Base-by-base conservation (phyloP, 2,888 invertebrate genomes). In the Adelphocoris suturalis region DNA sequence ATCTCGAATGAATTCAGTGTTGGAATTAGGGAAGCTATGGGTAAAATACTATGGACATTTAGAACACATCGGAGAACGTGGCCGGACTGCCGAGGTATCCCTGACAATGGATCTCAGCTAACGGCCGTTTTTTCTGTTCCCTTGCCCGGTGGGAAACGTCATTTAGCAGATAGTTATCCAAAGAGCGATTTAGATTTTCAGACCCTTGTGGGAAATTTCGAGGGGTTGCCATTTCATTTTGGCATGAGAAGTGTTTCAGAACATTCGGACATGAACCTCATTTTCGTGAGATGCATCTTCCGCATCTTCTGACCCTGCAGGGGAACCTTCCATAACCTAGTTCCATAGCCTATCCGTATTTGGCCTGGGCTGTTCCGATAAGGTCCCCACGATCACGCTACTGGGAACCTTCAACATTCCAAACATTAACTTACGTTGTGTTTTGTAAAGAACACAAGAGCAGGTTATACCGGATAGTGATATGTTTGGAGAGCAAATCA, bases 141-240 rank as follows among this genome's bases (percentile, higher is more conserved):
- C 68, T 23, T 1, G 68, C 27, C 27, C 19, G 7, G 82, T 82
- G 82, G 47, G 82, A 82, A 78, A 82, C 82, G 82, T 82, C 82
- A 82, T 82, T 82, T 82, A 82, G 82, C 82, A 52, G 82, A 82
- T 82, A 52, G 52, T 52, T 82, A 82, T 82, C 82, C 47, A 19
- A 46, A n/a, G 37, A 14, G 52, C 48, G 52, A 82, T 82, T 68
- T 82, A 82, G 52, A 82, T 82, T 82, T 82, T 78, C 47, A 19
- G 82, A 23, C 23, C 23, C 68, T 23, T 68, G 19, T 19, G 19
- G 68, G 68, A 27, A 68, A 23, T 68, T 27, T 68, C 68, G 68
- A 23, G 27, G 68, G 23, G 27, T 27, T 23, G 57, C 61, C 7
- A 16, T 57, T 57, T 4, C n/a, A n/a, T n/a, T n/a, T n/a, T n/a